Evolutionary conservation across 2,888 invertebrate species (phyloP), one percentile per base, ranked within the genome.

Genomic region (Rhaphigaster nebulosa): DNA sequence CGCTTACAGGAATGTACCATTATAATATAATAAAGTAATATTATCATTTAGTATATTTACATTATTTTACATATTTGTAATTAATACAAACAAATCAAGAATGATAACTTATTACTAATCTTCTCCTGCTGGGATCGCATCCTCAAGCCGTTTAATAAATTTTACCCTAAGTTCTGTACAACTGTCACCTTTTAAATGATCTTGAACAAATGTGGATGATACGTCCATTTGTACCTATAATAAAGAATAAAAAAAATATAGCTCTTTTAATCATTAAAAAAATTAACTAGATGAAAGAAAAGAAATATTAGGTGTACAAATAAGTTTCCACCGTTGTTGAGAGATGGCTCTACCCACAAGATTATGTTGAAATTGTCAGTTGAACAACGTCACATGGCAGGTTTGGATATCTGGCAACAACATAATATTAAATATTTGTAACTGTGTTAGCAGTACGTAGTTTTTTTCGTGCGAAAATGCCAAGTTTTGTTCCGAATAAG

Each of bases 81-180:
- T 18, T 87, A 87, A n/a, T 52, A 88, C 20, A 41, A 45, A 45
- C 4, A 41, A 89, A 41, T 29, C 34, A 23, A 34, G 56, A 23
- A 26, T 90, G 60, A 38, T 76, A 20, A 76, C 70, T 38, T 34
- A 20, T 4, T 6, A 52, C 95, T 96, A 99, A 94, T 99, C 99
- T 95, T 99, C 99, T 41, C 99, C 99, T 76, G 98, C 98, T 20
- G 99, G 99, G 93, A 99, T 97, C 1, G 99, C 98, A 94, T 99
- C 99, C 95, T 99, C 99, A 93, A 99, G 94, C 94, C 98, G 96
- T 93, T 98, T 97, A 92, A 99, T 96, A 94, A 98, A 99, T 94
- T 99, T 98, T 6, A 99, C 96, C 93, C 98, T 95, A 38, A 99
- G 95, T 95, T 99, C 99, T 38, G 99, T 99, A 56, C 96, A 96